Conservation (phyloP, 2,797 vertebrate genomes). For the Labroides dimidiatus region DNA sequence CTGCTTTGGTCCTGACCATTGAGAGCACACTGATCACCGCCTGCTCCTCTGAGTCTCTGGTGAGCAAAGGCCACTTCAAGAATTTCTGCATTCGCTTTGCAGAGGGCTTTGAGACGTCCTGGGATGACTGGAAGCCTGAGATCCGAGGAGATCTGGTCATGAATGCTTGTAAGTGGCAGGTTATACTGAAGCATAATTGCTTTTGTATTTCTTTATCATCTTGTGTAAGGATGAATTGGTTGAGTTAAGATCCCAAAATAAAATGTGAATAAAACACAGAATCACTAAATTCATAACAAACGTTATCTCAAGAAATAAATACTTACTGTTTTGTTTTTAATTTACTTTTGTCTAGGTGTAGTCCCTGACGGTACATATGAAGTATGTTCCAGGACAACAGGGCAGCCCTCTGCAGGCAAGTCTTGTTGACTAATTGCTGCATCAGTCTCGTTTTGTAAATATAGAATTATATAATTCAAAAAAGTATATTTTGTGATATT, state of each 20-base stretch:
- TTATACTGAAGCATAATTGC: not conserved
- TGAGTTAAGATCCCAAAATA: too few relatives aligned
- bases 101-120: constrained; percentile 97
- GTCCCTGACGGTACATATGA: constrained; percentile 99
- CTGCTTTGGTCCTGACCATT: constrained; percentile 96
- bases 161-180: constrained; percentile 94
- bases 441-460: constrained; percentile 39
- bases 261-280: too few relatives aligned
- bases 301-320: too few relatives aligned
- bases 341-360: constrained; percentile 84
- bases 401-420: constrained; percentile 94
- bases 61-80: constrained; percentile 99
- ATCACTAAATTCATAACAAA: too few relatives aligned
- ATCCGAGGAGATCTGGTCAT: constrained; percentile 93
- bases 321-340: constrained; percentile 18
- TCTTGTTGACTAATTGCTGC: constrained; percentile 24
- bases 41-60: constrained; percentile 97
- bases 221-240: not conserved
- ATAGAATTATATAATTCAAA: constrained; percentile 24
- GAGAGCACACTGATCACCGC: constrained; percentile 99
- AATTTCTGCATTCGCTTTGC: constrained; percentile 99
- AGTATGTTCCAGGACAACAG: constrained; percentile 97
- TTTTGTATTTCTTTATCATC: too few relatives aligned
- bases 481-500: constrained; percentile 33
- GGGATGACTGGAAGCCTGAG: constrained; percentile 99